Conservation (phyloP, 2,113 vertebrate species). For the Nipponia nippon region DNA sequence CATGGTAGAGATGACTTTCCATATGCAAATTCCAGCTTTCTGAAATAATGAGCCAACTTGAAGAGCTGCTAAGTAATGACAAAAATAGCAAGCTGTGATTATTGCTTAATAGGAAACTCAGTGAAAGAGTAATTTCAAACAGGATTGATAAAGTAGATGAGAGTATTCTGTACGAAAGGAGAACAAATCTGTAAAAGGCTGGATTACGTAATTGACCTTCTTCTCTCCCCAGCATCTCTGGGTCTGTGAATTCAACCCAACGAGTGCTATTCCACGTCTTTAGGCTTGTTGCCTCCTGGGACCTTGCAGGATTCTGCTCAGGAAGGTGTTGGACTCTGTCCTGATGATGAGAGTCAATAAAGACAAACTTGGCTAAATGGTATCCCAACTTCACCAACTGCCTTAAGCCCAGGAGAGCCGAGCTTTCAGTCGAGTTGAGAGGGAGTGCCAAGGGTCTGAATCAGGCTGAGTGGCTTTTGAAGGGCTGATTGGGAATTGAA, state of each 20-base stretch:
- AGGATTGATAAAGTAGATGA: not conserved
- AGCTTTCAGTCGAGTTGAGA: not conserved
- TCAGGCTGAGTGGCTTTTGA: not conserved
- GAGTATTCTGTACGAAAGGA: not conserved
- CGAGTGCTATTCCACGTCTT: not conserved
- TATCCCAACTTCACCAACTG: not conserved
- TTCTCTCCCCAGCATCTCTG: not conserved
- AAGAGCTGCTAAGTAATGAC: constrained; percentile 43
- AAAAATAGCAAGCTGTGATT: constrained; percentile 63
- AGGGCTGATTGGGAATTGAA: constrained; percentile 4
- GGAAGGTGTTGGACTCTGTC: not conserved
- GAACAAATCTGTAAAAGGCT: not conserved
- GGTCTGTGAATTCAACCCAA: not conserved
- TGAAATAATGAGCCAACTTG: constrained; percentile 15
- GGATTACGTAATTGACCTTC: not conserved
- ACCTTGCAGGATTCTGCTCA: not conserved
- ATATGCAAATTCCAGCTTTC: not conserved
- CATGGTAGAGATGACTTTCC: not conserved
- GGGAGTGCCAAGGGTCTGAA: not conserved
- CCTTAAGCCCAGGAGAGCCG: not conserved
- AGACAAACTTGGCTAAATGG: not conserved
- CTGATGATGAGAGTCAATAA: not conserved
- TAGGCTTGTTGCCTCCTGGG: not conserved
- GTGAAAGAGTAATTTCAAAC: not conserved
- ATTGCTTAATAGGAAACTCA: constrained; percentile 27